phyloP scores from a whole-genome alignment of 37 sponge, comb jelly and placozoan species.

The Diacarnus erythraeanus region DNA sequence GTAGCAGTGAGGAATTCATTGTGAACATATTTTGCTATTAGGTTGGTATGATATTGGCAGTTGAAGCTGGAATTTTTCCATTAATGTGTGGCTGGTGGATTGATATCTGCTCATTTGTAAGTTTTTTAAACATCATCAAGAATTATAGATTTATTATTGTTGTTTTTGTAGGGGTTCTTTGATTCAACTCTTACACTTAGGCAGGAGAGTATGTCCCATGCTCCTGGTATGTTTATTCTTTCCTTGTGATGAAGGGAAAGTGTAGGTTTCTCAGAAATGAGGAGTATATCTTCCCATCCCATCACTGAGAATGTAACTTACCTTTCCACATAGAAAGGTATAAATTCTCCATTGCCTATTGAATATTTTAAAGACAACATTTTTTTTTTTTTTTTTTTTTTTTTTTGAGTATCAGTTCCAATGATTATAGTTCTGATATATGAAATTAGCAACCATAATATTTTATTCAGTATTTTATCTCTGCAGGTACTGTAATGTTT shows the following conservation, averaged over 20 bases:
- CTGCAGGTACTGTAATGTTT: slow-evolving; percentile 81
- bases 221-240: slow-evolving; percentile 57
- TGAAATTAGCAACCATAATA: too few relatives aligned
- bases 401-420: neutral
- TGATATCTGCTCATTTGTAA: slow-evolving; percentile 94
- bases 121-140: neutral
- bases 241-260: neutral
- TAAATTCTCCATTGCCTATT: too few relatives aligned
- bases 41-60: slow-evolving; percentile 73
- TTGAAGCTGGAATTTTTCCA: slow-evolving; percentile 93
- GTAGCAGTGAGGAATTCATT: too few relatives aligned
- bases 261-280: too few relatives aligned
- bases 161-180: slow-evolving; percentile 60
- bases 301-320: too few relatives aligned
- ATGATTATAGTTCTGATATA: too few relatives aligned
- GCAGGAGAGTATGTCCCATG: slow-evolving; percentile 52
- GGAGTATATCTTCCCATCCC: too few relatives aligned
- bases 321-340: too few relatives aligned
- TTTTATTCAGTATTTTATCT: neutral
- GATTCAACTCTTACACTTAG: slow-evolving; percentile 62
- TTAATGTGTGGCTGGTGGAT: slow-evolving; percentile 98
- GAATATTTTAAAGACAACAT: too few relatives aligned
- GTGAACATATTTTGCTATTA: neutral
- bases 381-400: neutral
- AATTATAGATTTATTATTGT: neutral